phyloP scores from a whole-genome alignment of 2,888 invertebrate genomes.

The Drosophila austrosaltans region DNA sequence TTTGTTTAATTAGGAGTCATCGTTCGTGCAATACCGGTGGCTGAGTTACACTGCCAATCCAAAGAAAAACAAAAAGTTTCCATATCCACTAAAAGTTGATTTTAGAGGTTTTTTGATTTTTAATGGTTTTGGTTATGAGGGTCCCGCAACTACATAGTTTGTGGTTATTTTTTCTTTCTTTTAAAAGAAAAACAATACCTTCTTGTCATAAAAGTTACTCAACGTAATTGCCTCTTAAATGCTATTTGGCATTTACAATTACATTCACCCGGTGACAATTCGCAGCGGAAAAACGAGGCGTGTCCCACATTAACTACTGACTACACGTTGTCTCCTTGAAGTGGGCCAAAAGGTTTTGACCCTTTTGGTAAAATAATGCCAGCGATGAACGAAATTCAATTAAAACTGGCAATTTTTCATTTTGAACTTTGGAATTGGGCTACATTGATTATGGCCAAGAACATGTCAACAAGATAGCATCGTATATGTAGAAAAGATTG shows the following conservation, averaged over 20 bases:
- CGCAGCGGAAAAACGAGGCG: background rate
- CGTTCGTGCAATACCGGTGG: too few relatives aligned
- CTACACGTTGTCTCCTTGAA: background rate
- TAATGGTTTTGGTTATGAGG: background rate
- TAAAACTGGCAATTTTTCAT: conserved; percentile 10
- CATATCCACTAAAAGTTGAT: background rate
- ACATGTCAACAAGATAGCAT: background rate
- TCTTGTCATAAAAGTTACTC: conserved; percentile 1
- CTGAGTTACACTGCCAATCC: background rate
- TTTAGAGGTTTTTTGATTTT: background rate
- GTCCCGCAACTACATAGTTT: background rate
- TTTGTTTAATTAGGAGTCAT: too few relatives aligned
- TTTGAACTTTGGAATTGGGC: background rate
- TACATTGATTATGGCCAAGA: background rate
- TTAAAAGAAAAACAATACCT: background rate
- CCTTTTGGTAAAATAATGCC: conserved; percentile 9
- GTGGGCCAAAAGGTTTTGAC: conserved; percentile 11
- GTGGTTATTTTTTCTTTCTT: background rate
- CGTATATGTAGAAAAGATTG: too few relatives aligned
- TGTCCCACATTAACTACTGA: background rate
- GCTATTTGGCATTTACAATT: conserved; percentile 10
- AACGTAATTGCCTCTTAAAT: conserved; percentile 10
- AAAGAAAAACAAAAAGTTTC: background rate
- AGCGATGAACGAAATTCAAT: conserved; percentile 2
- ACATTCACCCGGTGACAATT: background rate